Conservation (phyloP, 1,140 invertebrate species). For the Xylocopa sonorina region DNA sequence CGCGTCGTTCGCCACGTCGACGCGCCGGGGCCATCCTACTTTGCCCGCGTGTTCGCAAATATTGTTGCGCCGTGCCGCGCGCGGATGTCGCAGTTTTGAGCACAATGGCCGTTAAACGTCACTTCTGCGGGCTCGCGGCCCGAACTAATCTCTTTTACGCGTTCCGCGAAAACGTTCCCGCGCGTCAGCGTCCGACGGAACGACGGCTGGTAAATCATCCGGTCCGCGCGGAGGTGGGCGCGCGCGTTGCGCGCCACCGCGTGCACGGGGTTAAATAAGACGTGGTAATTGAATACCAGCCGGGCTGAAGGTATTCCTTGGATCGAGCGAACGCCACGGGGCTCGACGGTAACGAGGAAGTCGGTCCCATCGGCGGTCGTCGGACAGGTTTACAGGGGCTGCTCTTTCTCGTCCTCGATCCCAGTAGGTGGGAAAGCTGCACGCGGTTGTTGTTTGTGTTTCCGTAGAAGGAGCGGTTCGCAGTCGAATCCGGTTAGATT, state of each 20-base stretch:
- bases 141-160: conserved; percentile 62
- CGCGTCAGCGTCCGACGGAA: conserved; percentile 27
- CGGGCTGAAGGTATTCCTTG: no score
- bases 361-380: no score
- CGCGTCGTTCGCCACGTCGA: background rate
- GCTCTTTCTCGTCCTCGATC: no score
- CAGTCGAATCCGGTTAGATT: conserved; percentile 43
- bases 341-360: no score
- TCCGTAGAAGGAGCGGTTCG: conserved; percentile 30
- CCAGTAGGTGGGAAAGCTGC: background rate
- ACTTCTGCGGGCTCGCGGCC: conserved; percentile 46
- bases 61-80: conserved; percentile 56
- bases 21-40: conserved; percentile 4
- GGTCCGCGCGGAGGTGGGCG: conserved; percentile 8
- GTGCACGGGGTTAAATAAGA: conserved; percentile 17
- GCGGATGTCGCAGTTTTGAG: conserved; percentile 67
- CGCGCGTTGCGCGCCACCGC: background rate
- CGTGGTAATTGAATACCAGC: background rate
- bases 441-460: conserved; percentile 48
- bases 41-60: conserved; percentile 54
- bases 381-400: background rate
- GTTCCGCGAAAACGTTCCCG: conserved; percentile 56
- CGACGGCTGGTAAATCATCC: conserved; percentile 61
- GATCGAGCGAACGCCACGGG: no score
- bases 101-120: conserved; percentile 67